Percentiles rank a stretch among this genome's conserved stretches.
Evolutionary conservation across 92 coral and sea anemone genomes (phyloP).

Genomic region (Palythoa heliodiscus): DNA sequence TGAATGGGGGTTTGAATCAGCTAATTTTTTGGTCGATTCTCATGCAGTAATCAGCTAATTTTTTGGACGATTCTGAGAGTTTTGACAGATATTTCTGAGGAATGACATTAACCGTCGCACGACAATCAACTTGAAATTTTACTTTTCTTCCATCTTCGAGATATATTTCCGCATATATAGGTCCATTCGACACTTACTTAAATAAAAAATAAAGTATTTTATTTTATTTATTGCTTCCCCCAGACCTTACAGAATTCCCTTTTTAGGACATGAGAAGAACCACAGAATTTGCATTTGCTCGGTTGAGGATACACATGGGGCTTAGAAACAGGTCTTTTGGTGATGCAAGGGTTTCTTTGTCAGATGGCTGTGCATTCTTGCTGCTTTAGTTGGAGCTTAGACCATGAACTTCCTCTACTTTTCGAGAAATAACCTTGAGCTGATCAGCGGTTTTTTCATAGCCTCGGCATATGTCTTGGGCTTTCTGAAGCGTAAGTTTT

Average conservation of each 20-base stretch:
- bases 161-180: background rate
- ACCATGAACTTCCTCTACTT: slow-evolving; percentile 27
- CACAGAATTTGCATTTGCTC: background rate
- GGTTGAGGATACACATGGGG: background rate
- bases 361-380: background rate
- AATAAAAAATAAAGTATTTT: too few species aligned
- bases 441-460: slow-evolving; percentile 33
- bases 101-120: too few species aligned
- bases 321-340: background rate
- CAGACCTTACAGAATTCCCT: background rate
- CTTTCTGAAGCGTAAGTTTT: too few species aligned
- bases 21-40: too few species aligned
- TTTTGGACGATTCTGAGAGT: too few species aligned
- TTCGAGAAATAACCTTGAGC: slow-evolving; percentile 25
- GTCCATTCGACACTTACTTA: background rate
- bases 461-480: background rate
- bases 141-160: background rate
- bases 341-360: background rate
- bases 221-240: background rate
- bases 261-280: background rate
- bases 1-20: too few species aligned
- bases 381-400: background rate
- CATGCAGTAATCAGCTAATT: too few species aligned
- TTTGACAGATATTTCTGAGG: background rate
- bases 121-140: background rate